Evolutionary conservation across 2,797 vertebrate genomes (phyloP), one percentile per base, ranked within the genome.

Genomic region (Nothura maculosa): DNA sequence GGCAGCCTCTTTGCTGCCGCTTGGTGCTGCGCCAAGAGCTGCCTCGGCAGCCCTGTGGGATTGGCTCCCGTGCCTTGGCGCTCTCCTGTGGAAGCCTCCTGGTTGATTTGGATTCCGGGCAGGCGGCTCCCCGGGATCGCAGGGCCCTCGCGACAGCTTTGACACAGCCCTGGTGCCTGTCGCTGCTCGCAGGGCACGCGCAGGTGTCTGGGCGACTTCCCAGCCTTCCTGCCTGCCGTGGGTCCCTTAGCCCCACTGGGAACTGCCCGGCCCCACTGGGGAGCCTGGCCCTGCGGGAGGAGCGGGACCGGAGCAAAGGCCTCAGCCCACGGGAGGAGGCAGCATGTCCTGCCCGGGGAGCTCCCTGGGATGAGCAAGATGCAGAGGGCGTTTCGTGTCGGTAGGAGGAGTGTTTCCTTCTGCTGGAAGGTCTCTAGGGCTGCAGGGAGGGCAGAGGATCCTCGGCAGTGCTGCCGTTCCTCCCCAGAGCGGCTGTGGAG

Each of bases 181-280:
- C 12, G 74, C 76, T 69, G 72, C 55, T 68, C 16, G 24, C 60
- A 72, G 68, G 61, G 67, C 25, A 67, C 52, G 63, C 82, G 75
- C 92, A 91, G 85, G 81, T 92, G 92, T 64, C 75, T 89, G 87
- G 58, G 40, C 47, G 27, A 58, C 84, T 85, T 89, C 87, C 67
- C 85, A 73, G 90, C 43, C 28, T 55, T 72, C 58, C 87, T 84
- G 91, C 89, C 95, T 72, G 84, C 78, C 1, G 4, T 1, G 5
- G 81, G 81, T 57, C 89, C 93, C 67, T 89, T 64, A 68, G 78
- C 78, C 60, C 28, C 36, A 75, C 81, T 90, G 93, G 87, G 84
- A 84, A 36, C 27, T 75, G 83, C 86, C 62, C 32, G 88, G 47
- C 77, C 77, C 62, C 43, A 48, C 6, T 16, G 89, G 57, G 66